Evolutionary conservation across 1,140 invertebrate genomes (phyloP).

Genomic region (Cylas formicarius): DNA sequence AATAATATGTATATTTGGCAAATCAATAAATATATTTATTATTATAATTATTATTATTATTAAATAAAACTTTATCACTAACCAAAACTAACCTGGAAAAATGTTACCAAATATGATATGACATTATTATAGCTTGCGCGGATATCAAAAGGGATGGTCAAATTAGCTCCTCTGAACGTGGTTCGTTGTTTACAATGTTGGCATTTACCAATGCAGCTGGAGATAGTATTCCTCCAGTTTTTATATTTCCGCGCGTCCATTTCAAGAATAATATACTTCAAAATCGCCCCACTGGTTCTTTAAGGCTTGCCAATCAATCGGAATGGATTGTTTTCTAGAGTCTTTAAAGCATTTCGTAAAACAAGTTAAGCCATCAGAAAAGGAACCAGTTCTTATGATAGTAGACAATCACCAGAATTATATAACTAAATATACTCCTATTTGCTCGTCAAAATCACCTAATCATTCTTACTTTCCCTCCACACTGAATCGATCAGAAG

Average conservation of each 20-base stretch:
- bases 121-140: no score
- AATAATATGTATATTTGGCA: no score
- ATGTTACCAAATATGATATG: no score
- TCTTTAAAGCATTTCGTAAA: slow-evolving; percentile 40
- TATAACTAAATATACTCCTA: slow-evolving; percentile 22
- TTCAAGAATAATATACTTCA: slow-evolving; percentile 41
- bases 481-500: slow-evolving; percentile 44
- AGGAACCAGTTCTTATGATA: slow-evolving; percentile 35
- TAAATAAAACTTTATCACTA: no score
- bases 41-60: no score
- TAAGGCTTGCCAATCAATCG: slow-evolving; percentile 37
- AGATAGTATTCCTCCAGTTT: slow-evolving; percentile 34
- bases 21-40: no score
- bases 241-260: slow-evolving; percentile 38
- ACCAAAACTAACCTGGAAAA: no score
- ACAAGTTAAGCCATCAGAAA: slow-evolving; percentile 25
- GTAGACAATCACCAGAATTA: slow-evolving; percentile 41
- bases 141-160: no score
- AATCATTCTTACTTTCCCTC: slow-evolving; percentile 42
- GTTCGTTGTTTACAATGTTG: slow-evolving; percentile 33
- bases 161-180: slow-evolving; percentile 42
- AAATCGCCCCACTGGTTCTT: slow-evolving; percentile 28
- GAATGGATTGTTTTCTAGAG: slow-evolving; percentile 40
- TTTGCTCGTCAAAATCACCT: slow-evolving; percentile 33
- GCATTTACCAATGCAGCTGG: slow-evolving; percentile 33